phyloP scores from a whole-genome alignment of 2,113 vertebrate genomes.

The Brachypteracias leptosomus region DNA sequence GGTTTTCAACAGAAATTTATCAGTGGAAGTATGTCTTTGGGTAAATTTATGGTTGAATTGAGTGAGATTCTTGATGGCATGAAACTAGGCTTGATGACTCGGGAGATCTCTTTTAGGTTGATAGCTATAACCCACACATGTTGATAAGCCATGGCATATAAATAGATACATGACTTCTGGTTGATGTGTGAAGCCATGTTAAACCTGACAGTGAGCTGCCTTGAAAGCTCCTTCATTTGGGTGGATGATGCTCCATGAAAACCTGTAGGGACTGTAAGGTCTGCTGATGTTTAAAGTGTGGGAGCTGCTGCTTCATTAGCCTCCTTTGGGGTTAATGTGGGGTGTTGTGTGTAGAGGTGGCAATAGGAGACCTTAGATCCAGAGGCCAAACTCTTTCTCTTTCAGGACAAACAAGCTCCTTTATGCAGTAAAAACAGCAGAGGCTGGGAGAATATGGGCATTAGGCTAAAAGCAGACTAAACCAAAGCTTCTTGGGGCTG shows the following conservation, averaged over 20 bases:
- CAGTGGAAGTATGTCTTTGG: background rate
- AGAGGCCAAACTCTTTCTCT: background rate
- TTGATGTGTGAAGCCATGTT: background rate
- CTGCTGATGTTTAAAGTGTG: background rate
- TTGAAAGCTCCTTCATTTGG: background rate
- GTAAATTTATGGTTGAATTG: background rate
- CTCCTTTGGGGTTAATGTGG: background rate
- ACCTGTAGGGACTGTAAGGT: background rate
- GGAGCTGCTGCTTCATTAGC: background rate
- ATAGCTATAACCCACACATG: background rate
- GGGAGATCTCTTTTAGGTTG: background rate
- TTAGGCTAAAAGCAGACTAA: background rate
- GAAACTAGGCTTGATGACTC: background rate
- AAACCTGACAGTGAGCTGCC: background rate
- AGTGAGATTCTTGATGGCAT: background rate
- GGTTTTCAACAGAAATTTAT: background rate
- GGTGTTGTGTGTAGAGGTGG: background rate
- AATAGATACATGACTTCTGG: background rate
- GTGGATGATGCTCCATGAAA: background rate
- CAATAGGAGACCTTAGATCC: background rate
- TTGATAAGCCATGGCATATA: background rate
- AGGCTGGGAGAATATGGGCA: background rate
- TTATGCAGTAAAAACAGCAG: background rate
- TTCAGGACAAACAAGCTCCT: background rate
- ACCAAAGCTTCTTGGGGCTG: background rate